Percentiles rank a stretch among this genome's conserved stretches.
phyloP scores from a whole-genome alignment of 2,888 invertebrate species.

The Nymphalis c-album region DNA sequence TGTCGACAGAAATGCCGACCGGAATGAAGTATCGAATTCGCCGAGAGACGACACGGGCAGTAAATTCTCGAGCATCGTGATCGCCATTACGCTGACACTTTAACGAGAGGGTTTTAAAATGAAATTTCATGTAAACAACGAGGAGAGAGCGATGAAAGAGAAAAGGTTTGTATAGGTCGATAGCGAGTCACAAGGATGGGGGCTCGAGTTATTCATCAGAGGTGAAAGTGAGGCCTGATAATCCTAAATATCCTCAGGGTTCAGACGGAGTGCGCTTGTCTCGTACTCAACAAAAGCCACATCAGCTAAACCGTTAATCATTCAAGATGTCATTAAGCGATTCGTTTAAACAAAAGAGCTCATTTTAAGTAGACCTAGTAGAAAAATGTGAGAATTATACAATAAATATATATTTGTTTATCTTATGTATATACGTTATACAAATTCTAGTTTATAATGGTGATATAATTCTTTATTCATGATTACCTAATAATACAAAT shows the following conservation, averaged over 20 bases:
- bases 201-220: slow-evolving; percentile 65
- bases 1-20: slow-evolving; percentile 15
- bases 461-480: too few species aligned
- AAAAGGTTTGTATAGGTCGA: slow-evolving; percentile 63
- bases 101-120: slow-evolving; percentile 61
- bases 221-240: slow-evolving; percentile 69
- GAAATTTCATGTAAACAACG: slow-evolving; percentile 63
- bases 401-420: too few species aligned
- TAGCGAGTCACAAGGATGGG: slow-evolving; percentile 58
- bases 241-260: slow-evolving; percentile 66
- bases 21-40: slow-evolving; percentile 6
- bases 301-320: slow-evolving; percentile 46
- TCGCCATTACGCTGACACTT: slow-evolving; percentile 53
- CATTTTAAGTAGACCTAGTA: too few species aligned
- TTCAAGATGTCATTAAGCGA: slow-evolving; percentile 25
- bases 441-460: too few species aligned
- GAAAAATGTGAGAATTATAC: too few species aligned
- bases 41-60: slow-evolving; percentile 38
- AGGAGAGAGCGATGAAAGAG: slow-evolving; percentile 65
- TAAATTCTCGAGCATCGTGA: slow-evolving; percentile 49
- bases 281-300: slow-evolving; percentile 44
- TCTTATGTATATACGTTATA: too few species aligned
- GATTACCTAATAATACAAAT: too few species aligned
- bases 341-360: slow-evolving; percentile 13
- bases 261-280: slow-evolving; percentile 51